Evolutionary conservation across 2,888 invertebrate genomes (phyloP).

Genomic region (Acholoe squamosa): DNA sequence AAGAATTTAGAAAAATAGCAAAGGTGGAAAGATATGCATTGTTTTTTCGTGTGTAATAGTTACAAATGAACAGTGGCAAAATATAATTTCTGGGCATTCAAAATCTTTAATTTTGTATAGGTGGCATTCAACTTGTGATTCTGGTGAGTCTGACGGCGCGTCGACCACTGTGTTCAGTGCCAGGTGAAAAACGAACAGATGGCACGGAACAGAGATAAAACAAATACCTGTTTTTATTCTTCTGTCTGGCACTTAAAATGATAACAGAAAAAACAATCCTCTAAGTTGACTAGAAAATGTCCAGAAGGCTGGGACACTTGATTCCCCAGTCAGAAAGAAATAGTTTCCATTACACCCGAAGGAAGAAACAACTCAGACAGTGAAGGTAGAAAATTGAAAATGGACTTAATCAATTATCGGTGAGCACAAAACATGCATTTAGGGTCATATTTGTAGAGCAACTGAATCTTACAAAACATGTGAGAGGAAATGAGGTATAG

Average conservation of each 20-base stretch:
- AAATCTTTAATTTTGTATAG: neutral
- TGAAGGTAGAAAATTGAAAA: slow-evolving; percentile 6
- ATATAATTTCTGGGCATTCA: neutral
- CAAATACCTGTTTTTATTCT: slow-evolving; percentile 64
- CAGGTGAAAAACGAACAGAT: slow-evolving; percentile 40
- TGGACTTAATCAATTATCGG: slow-evolving; percentile 15
- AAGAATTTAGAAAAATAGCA: too few relatives aligned
- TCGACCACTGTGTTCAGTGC: slow-evolving; percentile 21
- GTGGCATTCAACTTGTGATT: neutral
- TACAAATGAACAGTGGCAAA: neutral
- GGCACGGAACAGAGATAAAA: slow-evolving; percentile 32
- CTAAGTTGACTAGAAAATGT: slow-evolving; percentile 38
- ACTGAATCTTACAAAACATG: slow-evolving; percentile 12
- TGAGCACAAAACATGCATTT: slow-evolving; percentile 30
- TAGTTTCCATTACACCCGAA: neutral
- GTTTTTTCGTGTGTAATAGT: neutral
- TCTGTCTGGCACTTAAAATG: slow-evolving; percentile 59
- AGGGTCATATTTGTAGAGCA: slow-evolving; percentile 27
- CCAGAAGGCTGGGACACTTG: neutral
- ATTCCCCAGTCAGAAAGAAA: slow-evolving; percentile 23
- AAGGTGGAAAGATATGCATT: neutral
- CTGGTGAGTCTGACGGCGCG: neutral
- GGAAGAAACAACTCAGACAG: slow-evolving; percentile 14
- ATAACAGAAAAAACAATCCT: slow-evolving; percentile 54
- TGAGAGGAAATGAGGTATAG: slow-evolving; percentile 22